Conservation (phyloP, 2,797 vertebrate genomes). For the Zalophus californianus region DNA sequence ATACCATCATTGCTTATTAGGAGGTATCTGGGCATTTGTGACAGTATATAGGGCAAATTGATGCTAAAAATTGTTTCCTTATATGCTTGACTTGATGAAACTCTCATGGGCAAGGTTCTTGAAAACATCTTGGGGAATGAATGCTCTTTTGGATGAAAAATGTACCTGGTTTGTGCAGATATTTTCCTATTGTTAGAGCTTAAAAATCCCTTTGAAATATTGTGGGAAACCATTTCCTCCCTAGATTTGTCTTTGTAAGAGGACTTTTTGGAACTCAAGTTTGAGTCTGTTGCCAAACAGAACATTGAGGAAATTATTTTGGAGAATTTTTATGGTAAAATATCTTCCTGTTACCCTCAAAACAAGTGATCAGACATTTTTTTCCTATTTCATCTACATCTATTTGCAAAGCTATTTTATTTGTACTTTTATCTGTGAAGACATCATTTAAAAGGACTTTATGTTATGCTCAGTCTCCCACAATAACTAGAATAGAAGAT, state of each 20-base stretch:
- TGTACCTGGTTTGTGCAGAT: background rate
- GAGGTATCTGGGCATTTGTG: background rate
- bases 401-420: constrained; percentile 50
- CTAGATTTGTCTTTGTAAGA: constrained; percentile 11
- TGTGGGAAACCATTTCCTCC: background rate
- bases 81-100: constrained; percentile 13
- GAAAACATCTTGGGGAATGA: background rate
- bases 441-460: constrained; percentile 3
- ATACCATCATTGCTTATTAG: background rate
- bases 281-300: background rate
- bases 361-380: constrained; percentile 25
- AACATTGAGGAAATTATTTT: constrained; percentile 45
- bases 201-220: constrained; percentile 19
- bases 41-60: background rate
- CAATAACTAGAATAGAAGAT: background rate
- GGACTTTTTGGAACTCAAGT: constrained; percentile 9
- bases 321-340: constrained; percentile 51
- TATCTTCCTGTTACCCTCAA: background rate
- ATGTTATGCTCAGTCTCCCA: background rate
- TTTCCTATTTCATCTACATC: background rate
- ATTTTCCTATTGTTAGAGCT: background rate
- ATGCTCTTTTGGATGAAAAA: constrained; percentile 9
- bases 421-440: background rate
- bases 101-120: background rate
- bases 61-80: constrained; percentile 12